Percentiles rank a stretch among this genome's conserved stretches.
Evolutionary conservation across 2,888 invertebrate species (phyloP).

Genomic region (Drosophila demipolita): DNA sequence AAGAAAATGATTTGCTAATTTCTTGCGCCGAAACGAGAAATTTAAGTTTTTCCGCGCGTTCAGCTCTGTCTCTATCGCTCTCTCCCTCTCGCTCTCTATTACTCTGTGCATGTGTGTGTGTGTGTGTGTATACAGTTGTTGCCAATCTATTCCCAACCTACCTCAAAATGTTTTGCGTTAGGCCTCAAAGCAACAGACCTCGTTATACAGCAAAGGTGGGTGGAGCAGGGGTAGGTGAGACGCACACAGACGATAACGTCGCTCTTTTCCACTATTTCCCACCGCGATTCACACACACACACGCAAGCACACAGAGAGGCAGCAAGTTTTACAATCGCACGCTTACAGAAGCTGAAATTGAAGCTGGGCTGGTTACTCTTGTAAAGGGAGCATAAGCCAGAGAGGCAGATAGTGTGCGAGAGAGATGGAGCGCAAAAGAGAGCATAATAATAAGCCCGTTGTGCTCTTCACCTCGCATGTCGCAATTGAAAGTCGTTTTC

Average conservation of each 20-base stretch:
- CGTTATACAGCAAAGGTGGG: slow-evolving; percentile 52
- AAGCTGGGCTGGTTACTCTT: slow-evolving; percentile 70
- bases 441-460: slow-evolving; percentile 39
- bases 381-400: slow-evolving; percentile 47
- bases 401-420: slow-evolving; percentile 1
- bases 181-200: slow-evolving; percentile 78
- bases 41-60: slow-evolving; percentile 75
- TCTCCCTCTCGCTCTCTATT: slow-evolving; percentile 2
- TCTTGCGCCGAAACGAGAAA: slow-evolving; percentile 76
- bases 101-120: slow-evolving; percentile 32
- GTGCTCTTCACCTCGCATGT: slow-evolving; percentile 65
- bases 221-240: slow-evolving; percentile 1
- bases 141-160: slow-evolving; percentile 83
- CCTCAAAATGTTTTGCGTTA: slow-evolving; percentile 83
- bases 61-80: slow-evolving; percentile 18
- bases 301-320: slow-evolving; percentile 14
- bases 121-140: slow-evolving; percentile 73
- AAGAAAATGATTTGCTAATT: slow-evolving; percentile 79
- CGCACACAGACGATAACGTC: slow-evolving; percentile 30
- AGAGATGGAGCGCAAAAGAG: slow-evolving; percentile 24
- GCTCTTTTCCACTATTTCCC: slow-evolving; percentile 79
- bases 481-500: slow-evolving; percentile 75
- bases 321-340: slow-evolving; percentile 39
- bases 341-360: slow-evolving; percentile 61
- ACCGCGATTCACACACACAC: slow-evolving; percentile 40